A percentile compares a stretch with the other conserved stretches of the same genome.
These are phyloP conservation scores for Cryptomyrus ogoouensis DNA, from an alignment of 2,113 vertebrate genomes.

Conservation along the genomic window DNA sequence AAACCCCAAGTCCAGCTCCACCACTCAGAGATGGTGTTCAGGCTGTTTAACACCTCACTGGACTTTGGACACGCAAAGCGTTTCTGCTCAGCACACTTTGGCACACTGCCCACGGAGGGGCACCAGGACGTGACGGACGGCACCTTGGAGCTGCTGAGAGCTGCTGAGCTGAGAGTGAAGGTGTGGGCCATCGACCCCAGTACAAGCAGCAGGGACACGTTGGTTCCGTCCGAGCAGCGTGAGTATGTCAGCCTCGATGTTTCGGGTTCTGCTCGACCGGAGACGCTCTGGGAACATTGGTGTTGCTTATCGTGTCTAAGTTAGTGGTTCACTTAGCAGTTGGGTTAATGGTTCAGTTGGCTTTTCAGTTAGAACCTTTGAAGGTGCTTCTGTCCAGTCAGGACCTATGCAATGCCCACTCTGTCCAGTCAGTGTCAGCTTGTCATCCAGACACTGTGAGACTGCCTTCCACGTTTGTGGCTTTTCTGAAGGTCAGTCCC, in stretches of 20 bases:
- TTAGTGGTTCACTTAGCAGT: neutral
- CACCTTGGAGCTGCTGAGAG: slow-evolving; percentile 41
- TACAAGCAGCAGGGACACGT: neutral
- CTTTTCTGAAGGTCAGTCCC: neutral
- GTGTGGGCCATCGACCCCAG: slow-evolving; percentile 62
- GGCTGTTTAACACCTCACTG: slow-evolving; percentile 58
- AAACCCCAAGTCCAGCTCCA: slow-evolving; percentile 40
- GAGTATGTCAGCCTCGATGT: slow-evolving; percentile 30
- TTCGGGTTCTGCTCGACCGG: neutral
- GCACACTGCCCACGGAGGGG: slow-evolving; percentile 50
- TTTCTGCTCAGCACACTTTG: slow-evolving; percentile 67
- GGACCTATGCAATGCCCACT: neutral
- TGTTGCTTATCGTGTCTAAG: neutral
- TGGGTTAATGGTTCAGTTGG: neutral
- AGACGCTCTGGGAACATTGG: neutral
- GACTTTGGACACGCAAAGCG: slow-evolving; percentile 64
- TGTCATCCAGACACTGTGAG: neutral
- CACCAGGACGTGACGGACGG: slow-evolving; percentile 24
- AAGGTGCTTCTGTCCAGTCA: neutral
- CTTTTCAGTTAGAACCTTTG: neutral
- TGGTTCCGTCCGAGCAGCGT: slow-evolving; percentile 47
- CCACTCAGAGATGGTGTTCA: slow-evolving; percentile 52
- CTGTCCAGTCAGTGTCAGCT: neutral
- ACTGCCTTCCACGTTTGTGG: neutral
- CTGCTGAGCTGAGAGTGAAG: slow-evolving; percentile 36